Evolutionary conservation across 2,113 vertebrate genomes (phyloP).

Genomic region (Laterallus jamaicensis): DNA sequence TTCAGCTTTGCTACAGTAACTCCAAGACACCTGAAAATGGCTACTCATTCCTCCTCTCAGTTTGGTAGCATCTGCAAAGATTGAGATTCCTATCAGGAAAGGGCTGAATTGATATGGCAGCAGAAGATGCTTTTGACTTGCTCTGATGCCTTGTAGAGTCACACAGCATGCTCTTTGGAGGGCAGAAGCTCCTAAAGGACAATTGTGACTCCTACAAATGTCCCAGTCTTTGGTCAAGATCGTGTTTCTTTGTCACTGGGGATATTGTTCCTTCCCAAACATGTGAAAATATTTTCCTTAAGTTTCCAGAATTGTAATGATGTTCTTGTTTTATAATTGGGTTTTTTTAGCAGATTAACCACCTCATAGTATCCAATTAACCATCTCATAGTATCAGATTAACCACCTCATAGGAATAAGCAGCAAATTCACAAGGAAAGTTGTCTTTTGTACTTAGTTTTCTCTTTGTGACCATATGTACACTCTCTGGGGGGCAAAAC

Average conservation of each 20-base stretch:
- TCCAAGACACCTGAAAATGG: not conserved
- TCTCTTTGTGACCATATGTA: not conserved
- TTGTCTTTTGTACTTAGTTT: rapidly evolving
- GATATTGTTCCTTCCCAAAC: not conserved
- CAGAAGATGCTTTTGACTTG: not conserved
- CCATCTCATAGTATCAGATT: not conserved
- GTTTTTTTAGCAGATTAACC: not conserved
- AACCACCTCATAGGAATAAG: not conserved
- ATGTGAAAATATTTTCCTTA: not conserved
- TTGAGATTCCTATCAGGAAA: not conserved
- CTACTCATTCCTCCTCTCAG: not conserved
- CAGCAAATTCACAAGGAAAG: not conserved
- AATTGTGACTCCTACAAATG: not conserved
- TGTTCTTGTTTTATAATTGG: not conserved
- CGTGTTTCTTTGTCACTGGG: not conserved
- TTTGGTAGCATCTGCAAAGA: not conserved
- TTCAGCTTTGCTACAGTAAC: not conserved
- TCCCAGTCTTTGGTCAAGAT: not conserved
- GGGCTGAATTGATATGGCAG: rapidly evolving
- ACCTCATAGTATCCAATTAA: no score
- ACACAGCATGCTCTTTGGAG: not conserved
- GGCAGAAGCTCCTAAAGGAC: not conserved
- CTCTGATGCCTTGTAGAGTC: not conserved
- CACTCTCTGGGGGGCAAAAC: not conserved
- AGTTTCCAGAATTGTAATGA: not conserved